Evolutionary conservation across 2,797 vertebrate species (phyloP).

Genomic region (Anas bernieri): DNA sequence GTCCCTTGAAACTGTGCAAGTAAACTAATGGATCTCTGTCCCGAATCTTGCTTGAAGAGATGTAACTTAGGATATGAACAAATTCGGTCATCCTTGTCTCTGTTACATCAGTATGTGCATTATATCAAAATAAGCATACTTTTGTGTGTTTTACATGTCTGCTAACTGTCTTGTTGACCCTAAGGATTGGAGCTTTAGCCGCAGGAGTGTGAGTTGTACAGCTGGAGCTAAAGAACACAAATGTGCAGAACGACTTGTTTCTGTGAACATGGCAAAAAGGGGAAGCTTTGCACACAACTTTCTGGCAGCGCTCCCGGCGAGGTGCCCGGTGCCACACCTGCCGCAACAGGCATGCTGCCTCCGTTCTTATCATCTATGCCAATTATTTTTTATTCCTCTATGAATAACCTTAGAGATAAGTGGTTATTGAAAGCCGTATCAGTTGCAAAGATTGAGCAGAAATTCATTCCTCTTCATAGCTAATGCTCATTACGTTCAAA

Average conservation of each 20-base stretch:
- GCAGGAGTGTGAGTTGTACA: accelerated
- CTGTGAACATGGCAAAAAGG: neutral
- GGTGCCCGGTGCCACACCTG: neutral
- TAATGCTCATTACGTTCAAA: neutral
- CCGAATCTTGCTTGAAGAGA: neutral
- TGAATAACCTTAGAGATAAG: neutral
- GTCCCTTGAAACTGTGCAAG: neutral
- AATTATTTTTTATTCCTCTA: neutral
- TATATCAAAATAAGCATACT: neutral
- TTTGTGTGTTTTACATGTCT: neutral
- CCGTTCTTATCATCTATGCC: neutral
- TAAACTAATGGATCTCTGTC: neutral
- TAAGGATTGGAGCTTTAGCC: neutral
- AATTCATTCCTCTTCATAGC: neutral
- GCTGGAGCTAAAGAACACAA: neutral
- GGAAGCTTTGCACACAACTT: accelerated
- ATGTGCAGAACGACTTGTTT: neutral
- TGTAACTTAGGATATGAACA: neutral
- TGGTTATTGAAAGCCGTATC: neutral
- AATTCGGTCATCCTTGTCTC: neutral
- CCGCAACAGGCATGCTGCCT: neutral
- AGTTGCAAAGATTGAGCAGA: neutral
- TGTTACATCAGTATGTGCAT: neutral
- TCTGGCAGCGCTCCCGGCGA: neutral
- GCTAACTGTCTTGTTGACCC: neutral